Conservation (phyloP, 2,888 invertebrate species). For the Blera fallax region DNA sequence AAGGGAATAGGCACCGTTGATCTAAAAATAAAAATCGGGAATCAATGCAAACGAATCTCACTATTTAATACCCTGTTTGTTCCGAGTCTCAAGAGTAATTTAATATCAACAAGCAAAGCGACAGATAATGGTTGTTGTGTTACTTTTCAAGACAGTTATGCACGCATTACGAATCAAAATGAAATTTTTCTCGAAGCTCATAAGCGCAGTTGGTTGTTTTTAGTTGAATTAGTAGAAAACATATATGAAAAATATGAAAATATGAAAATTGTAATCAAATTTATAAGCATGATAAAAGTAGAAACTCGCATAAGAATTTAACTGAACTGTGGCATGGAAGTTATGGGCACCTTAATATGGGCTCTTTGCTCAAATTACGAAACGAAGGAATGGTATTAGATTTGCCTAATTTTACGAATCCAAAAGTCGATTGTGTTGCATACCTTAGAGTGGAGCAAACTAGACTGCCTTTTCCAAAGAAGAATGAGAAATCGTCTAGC, state of each 20-base stretch:
- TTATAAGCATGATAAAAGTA: not conserved
- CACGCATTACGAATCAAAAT: not conserved
- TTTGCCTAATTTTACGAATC: not conserved
- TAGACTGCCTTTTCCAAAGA: not conserved
- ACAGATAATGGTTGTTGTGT: not conserved
- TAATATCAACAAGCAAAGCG: not conserved
- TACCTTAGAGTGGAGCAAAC: not conserved
- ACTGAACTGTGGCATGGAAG: not conserved
- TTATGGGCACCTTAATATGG: not conserved
- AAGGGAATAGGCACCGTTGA: too few relatives aligned
- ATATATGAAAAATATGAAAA: not conserved
- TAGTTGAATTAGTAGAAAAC: not conserved
- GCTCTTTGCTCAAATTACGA: not conserved
- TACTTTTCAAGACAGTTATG: too few relatives aligned
- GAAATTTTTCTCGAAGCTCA: conserved; percentile 3
- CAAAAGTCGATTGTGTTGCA: not conserved
- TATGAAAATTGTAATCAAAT: not conserved
- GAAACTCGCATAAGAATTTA: not conserved
- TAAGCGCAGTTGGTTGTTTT: not conserved
- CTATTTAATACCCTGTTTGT: not conserved
- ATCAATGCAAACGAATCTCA: not conserved
- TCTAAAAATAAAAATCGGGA: too few relatives aligned
- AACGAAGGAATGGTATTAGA: not conserved
- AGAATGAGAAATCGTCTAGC: conserved; percentile 7
- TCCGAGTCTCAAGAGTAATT: too few relatives aligned